phyloP scores from a whole-genome alignment of 2,797 vertebrate genomes.

The Sebastes nivosus region DNA sequence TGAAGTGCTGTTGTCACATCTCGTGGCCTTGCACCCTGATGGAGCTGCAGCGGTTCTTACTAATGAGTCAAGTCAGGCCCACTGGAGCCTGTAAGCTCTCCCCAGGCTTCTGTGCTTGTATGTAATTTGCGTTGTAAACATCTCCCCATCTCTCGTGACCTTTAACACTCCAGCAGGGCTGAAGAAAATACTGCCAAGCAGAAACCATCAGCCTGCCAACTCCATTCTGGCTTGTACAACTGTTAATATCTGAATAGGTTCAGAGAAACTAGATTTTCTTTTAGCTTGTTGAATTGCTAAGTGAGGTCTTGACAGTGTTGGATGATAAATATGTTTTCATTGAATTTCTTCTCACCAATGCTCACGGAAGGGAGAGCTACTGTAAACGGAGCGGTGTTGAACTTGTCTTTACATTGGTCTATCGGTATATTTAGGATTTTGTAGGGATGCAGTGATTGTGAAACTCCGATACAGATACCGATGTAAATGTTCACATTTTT shows the following conservation, averaged over 20 bases:
- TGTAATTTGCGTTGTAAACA: conserved; percentile 55
- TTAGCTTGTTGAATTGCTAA: background rate
- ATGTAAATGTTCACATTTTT: too few relatives aligned
- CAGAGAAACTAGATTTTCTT: background rate
- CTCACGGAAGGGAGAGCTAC: background rate
- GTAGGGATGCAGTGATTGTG: too few relatives aligned
- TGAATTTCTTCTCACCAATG: background rate
- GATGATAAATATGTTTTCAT: conserved; percentile 9
- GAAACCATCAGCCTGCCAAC: conserved; percentile 32
- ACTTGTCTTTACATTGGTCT: background rate
- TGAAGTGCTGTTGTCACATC: conserved; percentile 37
- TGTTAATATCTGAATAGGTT: conserved; percentile 4
- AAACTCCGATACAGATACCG: too few relatives aligned
- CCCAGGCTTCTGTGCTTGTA: conserved; percentile 40
- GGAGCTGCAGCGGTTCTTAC: conserved; percentile 30
- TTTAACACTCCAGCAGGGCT: conserved; percentile 52
- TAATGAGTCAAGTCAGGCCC: conserved; percentile 52
- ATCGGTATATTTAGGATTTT: too few relatives aligned
- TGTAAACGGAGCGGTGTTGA: background rate
- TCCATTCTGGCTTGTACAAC: background rate
- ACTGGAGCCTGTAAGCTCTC: conserved; percentile 40
- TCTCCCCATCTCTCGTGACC: conserved; percentile 45
- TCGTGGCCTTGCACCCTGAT: conserved; percentile 5
- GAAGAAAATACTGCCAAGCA: conserved; percentile 35
- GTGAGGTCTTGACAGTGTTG: background rate